Evolutionary conservation across 2,888 invertebrate genomes (phyloP).

Genomic region (Volucella inflata): DNA sequence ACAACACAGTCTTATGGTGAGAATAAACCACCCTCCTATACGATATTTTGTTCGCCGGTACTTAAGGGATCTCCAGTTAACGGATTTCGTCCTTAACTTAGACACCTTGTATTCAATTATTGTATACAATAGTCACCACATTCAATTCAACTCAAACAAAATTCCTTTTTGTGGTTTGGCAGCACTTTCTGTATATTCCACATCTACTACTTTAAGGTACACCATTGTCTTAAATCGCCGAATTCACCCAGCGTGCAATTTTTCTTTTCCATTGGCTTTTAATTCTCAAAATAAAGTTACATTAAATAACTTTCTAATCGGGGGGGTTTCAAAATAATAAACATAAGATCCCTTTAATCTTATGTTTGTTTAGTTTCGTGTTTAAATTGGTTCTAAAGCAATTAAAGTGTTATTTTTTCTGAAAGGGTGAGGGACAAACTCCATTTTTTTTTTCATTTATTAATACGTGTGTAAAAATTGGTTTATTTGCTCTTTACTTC

Average conservation of each 20-base stretch:
- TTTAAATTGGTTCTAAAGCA: conserved; percentile 7
- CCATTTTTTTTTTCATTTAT: conserved; percentile 21
- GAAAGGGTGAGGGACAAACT: conserved; percentile 32
- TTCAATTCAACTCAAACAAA: background rate
- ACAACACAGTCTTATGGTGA: too few species aligned
- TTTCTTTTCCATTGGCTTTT: conserved; percentile 10
- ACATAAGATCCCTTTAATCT: background rate
- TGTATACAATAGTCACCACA: background rate
- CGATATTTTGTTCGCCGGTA: too few species aligned
- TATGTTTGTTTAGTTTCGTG: background rate
- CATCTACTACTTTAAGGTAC: conserved; percentile 44
- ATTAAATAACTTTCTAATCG: background rate
- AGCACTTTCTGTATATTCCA: conserved; percentile 11
- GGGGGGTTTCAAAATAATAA: background rate
- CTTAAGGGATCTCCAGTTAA: too few species aligned
- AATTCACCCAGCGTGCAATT: conserved; percentile 3
- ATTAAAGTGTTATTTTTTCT: background rate
- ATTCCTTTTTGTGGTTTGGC: conserved; percentile 10
- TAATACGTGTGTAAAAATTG: background rate
- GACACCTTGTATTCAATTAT: too few species aligned
- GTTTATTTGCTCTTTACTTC: conserved; percentile 24
- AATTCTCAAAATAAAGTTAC: background rate
- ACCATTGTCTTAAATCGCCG: conserved; percentile 39
- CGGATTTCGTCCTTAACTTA: too few species aligned
- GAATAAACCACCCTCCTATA: too few species aligned